Evolutionary conservation across 1,140 invertebrate species (phyloP).

Genomic region (Antheraea pernyi): DNA sequence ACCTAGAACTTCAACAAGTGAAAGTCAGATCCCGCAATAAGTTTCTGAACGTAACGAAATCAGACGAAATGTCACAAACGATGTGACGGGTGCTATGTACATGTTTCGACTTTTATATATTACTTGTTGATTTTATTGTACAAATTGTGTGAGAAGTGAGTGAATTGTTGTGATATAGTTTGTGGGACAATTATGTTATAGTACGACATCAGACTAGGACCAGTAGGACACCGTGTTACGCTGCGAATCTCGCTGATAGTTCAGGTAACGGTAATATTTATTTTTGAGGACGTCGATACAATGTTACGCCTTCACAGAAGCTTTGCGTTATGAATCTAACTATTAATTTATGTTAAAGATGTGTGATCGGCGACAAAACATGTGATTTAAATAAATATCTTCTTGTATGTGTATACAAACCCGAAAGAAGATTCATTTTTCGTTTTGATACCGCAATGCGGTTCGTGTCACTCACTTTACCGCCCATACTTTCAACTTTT

Average conservation of each 20-base stretch:
- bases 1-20: conserved; percentile 3
- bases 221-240: conserved; percentile 30
- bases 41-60: conserved; percentile 38
- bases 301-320: conserved; percentile 27
- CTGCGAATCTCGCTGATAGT: conserved; percentile 43
- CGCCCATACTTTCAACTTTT: not conserved
- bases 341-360: conserved; percentile 10
- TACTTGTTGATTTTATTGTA: conserved; percentile 71
- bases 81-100: conserved; percentile 58
- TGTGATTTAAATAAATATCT: not conserved
- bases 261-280: conserved; percentile 73
- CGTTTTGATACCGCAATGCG: conserved; percentile 9
- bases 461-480: conserved; percentile 5
- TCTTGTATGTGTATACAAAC: not conserved
- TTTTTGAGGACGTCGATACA: conserved; percentile 65
- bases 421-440: not conserved
- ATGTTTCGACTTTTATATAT: conserved; percentile 66
- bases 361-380: not conserved
- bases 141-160: conserved; percentile 53
- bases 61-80: conserved; percentile 49
- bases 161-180: conserved; percentile 38
- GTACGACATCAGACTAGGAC: conserved; percentile 37
- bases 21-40: not conserved
- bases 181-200: conserved; percentile 51
- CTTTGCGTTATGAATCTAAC: conserved; percentile 18